Base-by-base conservation (phyloP, 2,888 invertebrate genomes). In the Heliconius ismenius region DNA sequence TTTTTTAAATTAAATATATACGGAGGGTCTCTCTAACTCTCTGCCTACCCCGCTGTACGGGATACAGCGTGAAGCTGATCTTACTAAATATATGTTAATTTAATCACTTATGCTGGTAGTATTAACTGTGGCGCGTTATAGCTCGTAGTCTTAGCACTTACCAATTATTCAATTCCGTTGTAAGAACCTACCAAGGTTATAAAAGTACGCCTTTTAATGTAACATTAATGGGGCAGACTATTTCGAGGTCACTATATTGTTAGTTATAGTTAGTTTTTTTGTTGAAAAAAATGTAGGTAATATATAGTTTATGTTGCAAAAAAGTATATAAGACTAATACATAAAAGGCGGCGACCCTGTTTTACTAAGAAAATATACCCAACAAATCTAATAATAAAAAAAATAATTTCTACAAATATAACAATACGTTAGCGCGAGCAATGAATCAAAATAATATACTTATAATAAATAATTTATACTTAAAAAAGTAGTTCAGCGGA, bases 121-220 rank as follows among this genome's bases (percentile, higher is more conserved):
- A 62, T 62, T 11, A 2, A 62, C 62, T 26, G 62, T 62, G 26
- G 62, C 15, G 26, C 4, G 15, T 26, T 62, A 24, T 26, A 15
- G 6, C 13, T 63, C 28, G 7, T 39, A 65, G 11, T 7, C 65
- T 65, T n/a, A 64, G n/a, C 4, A 24, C 24, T 13, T 24, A 39
- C n/a, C 13, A 10, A n/a, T 26, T 39, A 39, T 39, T 39, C 24
- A 54, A 32, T 74, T 49, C 39, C 62, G 24, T 24, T 21, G 68
- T 39, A 67, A 49, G 15, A 24, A 2, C 26, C 36, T 58, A 43
- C 21, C 58, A 75, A 75, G 77, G 77, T 75, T 62, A 67, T 43
- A 32, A 36, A 36, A 72, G 76, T 72, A 58, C 10, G 58, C 39
- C 24, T 72, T 75, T 69, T 54, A 26, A 58, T n/a, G 69, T 26